Evolutionary conservation across 2,888 invertebrate genomes (phyloP), one percentile per base, ranked within the genome.

Genomic region (Scaeva pyrastri): DNA sequence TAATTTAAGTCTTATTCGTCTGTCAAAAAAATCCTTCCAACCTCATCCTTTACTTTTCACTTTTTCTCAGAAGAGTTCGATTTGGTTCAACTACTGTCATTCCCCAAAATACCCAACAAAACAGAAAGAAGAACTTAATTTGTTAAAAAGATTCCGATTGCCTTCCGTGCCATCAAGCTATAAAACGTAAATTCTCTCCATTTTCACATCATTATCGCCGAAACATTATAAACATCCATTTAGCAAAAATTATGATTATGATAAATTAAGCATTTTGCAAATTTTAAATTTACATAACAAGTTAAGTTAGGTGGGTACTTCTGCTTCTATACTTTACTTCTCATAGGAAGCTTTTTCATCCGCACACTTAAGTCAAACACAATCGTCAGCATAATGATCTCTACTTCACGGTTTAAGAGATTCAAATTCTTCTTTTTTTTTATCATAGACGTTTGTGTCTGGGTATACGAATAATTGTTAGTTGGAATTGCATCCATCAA

Each of bases 301-400:
- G 5, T 10, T 31, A 31, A 31, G 19, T 1, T 43, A 64, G 16
- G 4, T 31, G 16, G 31, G 31, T 56, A 45, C 11, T 26, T 64
- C n/a, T 66, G 62, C 21, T 64, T 43, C 72, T 43, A 12, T 3
- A 48, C 5, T 48, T 31, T 43, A 52, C 50, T 48, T 64, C 21
- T 48, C 41, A 39, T 58, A 23, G 58, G 71, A 79, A 71, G 23
- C 48, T 36, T 41, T 66, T 36, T 71, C 50, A 62, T 62, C 36
- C 62, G n/a, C n/a, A 70, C 78, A 43, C 31, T 56, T 45, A 66
- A 74, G 36, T 16, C 52, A 26, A 62, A 68, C 58, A 80, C 23
- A 80, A 72, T 66, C 75, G 68, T 66, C 80, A 72, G 66, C 72
- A 76, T 85, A 85, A 85, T 81, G 80, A 81, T 41, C 76, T 56